Conservation (phyloP, 2,113 vertebrate genomes). For the Chaetorhynchus papuensis region DNA sequence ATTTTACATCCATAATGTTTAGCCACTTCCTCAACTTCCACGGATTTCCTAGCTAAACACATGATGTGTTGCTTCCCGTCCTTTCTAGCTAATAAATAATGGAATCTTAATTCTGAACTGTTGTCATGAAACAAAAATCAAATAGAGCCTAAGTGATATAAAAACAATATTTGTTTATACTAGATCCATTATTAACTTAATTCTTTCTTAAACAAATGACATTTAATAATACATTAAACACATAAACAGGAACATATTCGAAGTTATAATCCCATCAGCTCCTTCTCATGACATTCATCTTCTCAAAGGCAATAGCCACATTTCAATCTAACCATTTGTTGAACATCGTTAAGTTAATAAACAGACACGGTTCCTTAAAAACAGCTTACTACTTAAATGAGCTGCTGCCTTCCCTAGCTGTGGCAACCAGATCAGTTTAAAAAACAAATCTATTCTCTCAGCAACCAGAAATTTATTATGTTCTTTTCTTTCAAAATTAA, state of each 20-base stretch:
- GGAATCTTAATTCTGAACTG: background rate
- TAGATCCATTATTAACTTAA: background rate
- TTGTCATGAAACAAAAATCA: slow-evolving; percentile 1
- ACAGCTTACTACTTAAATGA: background rate
- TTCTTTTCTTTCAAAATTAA: background rate
- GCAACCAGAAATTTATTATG: background rate
- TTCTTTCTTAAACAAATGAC: slow-evolving; percentile 13
- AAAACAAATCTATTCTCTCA: background rate
- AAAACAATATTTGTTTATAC: slow-evolving; percentile 6
- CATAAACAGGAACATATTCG: background rate
- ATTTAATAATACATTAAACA: slow-evolving; percentile 41
- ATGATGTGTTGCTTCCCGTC: background rate
- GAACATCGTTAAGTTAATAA: background rate
- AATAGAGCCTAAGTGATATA: slow-evolving; percentile 8
- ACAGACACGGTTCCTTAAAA: background rate
- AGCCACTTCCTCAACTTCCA: background rate
- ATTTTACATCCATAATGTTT: background rate
- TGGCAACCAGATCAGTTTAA: background rate
- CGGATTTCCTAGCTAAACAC: background rate
- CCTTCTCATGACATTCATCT: background rate
- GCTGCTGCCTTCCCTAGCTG: background rate
- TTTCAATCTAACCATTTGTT: background rate
- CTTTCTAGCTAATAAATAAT: background rate
- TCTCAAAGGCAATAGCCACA: background rate
- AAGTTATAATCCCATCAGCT: background rate